Evolutionary conservation across 2,113 vertebrate genomes (phyloP).

Genomic region (Misgurnus mizolepis): DNA sequence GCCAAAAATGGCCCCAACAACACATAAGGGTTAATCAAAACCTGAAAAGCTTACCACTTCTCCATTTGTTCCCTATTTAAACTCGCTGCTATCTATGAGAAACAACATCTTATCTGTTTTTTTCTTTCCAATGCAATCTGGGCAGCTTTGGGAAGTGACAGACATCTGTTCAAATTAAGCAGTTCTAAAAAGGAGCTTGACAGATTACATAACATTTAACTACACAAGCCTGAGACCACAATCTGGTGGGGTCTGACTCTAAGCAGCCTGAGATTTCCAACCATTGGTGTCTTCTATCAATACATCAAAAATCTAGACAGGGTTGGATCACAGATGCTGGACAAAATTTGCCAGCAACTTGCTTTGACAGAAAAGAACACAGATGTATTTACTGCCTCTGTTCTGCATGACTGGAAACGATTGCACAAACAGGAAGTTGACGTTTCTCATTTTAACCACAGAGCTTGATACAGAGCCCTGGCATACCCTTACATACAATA

Average conservation of each 20-base stretch:
- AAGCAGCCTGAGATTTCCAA: not conserved
- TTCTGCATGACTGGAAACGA: constrained; percentile 25
- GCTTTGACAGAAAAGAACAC: not conserved
- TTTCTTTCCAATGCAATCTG: no score
- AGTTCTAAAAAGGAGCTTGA: not conserved
- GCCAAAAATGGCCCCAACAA: no score
- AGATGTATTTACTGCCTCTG: not conserved
- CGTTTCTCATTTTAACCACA: constrained; percentile 6
- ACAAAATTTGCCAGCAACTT: not conserved
- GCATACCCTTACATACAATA: not conserved
- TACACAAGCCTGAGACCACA: not conserved
- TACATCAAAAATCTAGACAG: not conserved
- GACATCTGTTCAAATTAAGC: constrained; percentile 1
- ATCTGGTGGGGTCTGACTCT: not conserved
- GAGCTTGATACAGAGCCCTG: not conserved
- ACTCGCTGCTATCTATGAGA: not conserved
- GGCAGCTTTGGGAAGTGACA: not conserved
- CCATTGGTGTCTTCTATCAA: not conserved
- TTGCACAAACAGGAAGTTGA: constrained; percentile 40
- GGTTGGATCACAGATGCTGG: not conserved
- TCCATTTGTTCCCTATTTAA: not conserved
- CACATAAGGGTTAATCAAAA: no score
- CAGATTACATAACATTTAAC: not conserved
- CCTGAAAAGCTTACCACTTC: no score
- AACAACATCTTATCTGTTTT: not conserved